Evolutionary conservation across 2,113 vertebrate genomes (phyloP).

Genomic region (Saccopteryx leptura): DNA sequence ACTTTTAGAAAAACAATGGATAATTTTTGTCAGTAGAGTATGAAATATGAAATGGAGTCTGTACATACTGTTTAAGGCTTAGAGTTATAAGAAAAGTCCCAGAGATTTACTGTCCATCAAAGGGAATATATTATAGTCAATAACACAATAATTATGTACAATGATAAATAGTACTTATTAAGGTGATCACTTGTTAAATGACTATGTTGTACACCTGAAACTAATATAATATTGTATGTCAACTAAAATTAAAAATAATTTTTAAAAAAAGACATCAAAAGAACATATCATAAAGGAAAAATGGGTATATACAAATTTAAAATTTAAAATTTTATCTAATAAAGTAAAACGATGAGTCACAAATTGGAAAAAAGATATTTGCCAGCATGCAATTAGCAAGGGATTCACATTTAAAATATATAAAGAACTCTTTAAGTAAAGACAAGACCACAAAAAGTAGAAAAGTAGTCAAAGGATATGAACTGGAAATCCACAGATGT

Average conservation of each 20-base stretch:
- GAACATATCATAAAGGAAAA: neutral
- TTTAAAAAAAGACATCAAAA: neutral
- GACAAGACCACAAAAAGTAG: neutral
- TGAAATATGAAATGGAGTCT: neutral
- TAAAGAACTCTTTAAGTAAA: neutral
- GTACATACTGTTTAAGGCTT: neutral
- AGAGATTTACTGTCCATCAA: neutral
- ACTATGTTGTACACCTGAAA: neutral
- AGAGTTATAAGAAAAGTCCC: neutral
- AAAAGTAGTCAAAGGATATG: neutral
- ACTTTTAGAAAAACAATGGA: neutral
- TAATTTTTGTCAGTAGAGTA: neutral
- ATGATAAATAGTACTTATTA: too few species aligned
- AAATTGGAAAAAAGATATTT: neutral
- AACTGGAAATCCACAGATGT: neutral
- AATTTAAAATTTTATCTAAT: neutral
- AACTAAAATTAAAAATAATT: neutral
- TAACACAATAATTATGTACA: neutral
- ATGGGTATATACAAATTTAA: neutral
- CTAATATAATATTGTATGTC: neutral
- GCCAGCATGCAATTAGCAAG: neutral
- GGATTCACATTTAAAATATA: neutral
- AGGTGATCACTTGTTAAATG: neutral
- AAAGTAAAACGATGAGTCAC: neutral
- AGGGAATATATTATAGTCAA: neutral